phyloP scores from a whole-genome alignment of 2,113 vertebrate genomes.

The Arvicanthis niloticus region DNA sequence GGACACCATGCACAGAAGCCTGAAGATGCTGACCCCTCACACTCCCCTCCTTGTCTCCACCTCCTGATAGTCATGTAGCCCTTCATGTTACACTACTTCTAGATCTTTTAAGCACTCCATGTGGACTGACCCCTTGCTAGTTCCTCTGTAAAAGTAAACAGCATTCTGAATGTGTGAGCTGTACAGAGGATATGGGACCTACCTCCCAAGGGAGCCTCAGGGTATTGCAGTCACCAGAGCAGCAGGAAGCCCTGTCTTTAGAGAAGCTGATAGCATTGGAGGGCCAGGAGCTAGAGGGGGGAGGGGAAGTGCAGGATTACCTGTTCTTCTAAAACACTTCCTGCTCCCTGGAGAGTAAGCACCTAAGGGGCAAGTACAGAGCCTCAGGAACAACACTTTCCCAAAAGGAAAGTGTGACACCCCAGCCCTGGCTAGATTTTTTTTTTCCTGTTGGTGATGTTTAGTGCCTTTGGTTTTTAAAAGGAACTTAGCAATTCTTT shows the following conservation, averaged over 20 bases:
- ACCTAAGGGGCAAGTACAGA: background rate
- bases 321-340: background rate
- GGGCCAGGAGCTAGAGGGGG: background rate
- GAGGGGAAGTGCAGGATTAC: background rate
- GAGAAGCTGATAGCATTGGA: background rate
- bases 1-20: background rate
- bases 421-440: background rate
- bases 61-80: background rate
- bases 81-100: background rate
- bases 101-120: background rate
- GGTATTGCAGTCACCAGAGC: background rate
- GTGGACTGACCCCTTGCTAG: background rate
- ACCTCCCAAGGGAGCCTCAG: background rate
- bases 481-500: background rate
- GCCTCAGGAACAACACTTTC: background rate
- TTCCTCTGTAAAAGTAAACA: conserved; percentile 10
- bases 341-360: background rate
- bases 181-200: background rate
- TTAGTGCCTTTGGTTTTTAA: background rate
- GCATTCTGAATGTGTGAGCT: background rate
- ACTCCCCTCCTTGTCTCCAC: background rate
- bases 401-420: background rate
- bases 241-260: background rate
- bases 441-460: background rate
- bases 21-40: background rate